A percentile compares a stretch with the other conserved stretches of the same genome.
phyloP scores from a whole-genome alignment of 2,888 invertebrate species.

The Isoperla grammatica region DNA sequence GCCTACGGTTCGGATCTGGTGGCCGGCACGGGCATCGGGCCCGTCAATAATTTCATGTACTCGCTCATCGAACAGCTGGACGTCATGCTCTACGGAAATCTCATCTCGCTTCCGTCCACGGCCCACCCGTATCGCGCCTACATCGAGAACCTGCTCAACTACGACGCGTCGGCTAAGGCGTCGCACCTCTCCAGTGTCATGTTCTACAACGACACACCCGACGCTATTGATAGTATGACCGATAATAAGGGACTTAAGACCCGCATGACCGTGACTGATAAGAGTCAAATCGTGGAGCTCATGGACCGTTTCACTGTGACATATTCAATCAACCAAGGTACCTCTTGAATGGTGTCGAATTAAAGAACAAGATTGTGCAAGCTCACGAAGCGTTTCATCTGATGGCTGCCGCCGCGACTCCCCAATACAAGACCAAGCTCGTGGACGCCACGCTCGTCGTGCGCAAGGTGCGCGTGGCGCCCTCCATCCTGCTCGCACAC shows the following conservation, averaged over 20 bases:
- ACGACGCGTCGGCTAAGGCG: too few species aligned
- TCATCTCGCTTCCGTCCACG: too few species aligned
- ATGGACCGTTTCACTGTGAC: too few species aligned
- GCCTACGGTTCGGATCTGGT: too few species aligned
- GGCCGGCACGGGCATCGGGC: too few species aligned
- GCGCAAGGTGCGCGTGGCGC: slow-evolving; percentile 32
- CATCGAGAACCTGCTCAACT: too few species aligned
- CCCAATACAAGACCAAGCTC: slow-evolving; percentile 30
- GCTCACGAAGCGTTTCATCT: slow-evolving; percentile 30
- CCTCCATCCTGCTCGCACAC: slow-evolving; percentile 34
- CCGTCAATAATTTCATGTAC: too few species aligned
- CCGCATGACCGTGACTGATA: background rate
- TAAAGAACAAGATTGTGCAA: slow-evolving; percentile 29
- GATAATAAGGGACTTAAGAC: background rate
- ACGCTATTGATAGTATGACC: background rate
- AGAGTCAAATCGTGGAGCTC: background rate
- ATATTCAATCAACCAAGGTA: too few species aligned
- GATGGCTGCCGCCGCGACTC: slow-evolving; percentile 18
- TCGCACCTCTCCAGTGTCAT: too few species aligned
- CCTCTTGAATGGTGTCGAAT: slow-evolving; percentile 33
- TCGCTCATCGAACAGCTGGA: too few species aligned
- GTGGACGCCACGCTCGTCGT: slow-evolving; percentile 33
- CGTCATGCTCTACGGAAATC: too few species aligned
- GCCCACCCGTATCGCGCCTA: too few species aligned
- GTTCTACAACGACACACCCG: slow-evolving; percentile 2